Evolutionary conservation across 2,888 invertebrate species (phyloP), one percentile per base, ranked within the genome.

Genomic region (Prosopocoilus inquinatus): DNA sequence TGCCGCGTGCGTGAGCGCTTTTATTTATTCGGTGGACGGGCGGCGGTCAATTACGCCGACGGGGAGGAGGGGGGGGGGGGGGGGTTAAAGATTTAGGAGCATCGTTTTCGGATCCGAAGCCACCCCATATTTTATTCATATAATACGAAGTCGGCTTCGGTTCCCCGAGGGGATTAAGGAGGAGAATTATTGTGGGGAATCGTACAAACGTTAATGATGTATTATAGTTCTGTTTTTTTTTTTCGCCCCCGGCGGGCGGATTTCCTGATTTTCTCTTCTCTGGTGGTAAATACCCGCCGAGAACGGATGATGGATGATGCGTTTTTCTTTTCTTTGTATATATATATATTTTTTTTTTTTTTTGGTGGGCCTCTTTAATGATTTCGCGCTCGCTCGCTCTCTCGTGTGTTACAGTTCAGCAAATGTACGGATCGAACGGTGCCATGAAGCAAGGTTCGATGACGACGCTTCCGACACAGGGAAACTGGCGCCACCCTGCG

Each of bases 401-500:
- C n/a, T 2, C n/a, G 8, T 1, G 47, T 15, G 36, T 58, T 58
- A 9, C 55, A 89, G 89, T 89, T 77, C 87, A 88, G 81, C 87
- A 87, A 79, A 86, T 88, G 85, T 86, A 83, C 77, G 87, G 75
- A 71, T 85, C 85, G 72, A 88, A 88, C 77, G 88, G 87, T 63
- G 85, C 87, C 61, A 84, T 83, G 71, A 82, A 81, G 85, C 65
- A 63, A 80, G 79, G 72, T 77, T 80, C 80, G 75, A 80, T 82
- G 79, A 82, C 81, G 77, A 80, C 79, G 70, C 71, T 78, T 64
- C 76, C 75, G 67, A 84, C 84, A 80, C 89, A 90, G 92, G 92
- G 91, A 93, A 93, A 93, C 92, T 91, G 89, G 91, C 87, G 85
- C 89, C 91, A 87, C 92, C 93, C 92, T 92, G 92, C 89, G 91